Percentiles rank a stretch among this genome's conserved stretches.
phyloP scores from a whole-genome alignment of 2,888 invertebrate genomes.

The Lobophora halterata region DNA sequence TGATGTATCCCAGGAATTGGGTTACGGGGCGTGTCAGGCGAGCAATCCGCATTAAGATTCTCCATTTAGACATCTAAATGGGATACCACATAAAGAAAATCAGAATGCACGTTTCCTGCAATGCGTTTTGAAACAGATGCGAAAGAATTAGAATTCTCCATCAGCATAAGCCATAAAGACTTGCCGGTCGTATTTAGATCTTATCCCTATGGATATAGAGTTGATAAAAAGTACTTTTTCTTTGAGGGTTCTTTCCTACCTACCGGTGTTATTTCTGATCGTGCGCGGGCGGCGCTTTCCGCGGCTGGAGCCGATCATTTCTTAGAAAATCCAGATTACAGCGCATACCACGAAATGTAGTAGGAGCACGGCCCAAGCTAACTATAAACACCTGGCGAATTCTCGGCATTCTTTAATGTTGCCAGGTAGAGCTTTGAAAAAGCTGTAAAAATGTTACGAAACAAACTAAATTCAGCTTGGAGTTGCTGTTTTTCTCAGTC shows the following conservation, averaged over 20 bases:
- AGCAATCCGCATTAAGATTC: slow-evolving; percentile 26
- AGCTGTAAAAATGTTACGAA: too few species aligned
- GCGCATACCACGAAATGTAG: slow-evolving; percentile 41
- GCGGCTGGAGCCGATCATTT: slow-evolving; percentile 49
- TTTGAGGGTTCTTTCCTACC: slow-evolving; percentile 21
- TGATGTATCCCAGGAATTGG: slow-evolving; percentile 33
- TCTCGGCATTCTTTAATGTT: slow-evolving; percentile 9
- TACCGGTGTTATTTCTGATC: slow-evolving; percentile 51
- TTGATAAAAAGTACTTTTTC: slow-evolving; percentile 13
- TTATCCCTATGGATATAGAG: slow-evolving; percentile 17
- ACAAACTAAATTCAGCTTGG: not conserved
- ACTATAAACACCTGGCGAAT: slow-evolving; percentile 25
- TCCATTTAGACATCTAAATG: slow-evolving; percentile 32
- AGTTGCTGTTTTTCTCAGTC: not conserved
- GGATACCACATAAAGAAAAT: slow-evolving; percentile 42
- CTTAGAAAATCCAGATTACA: slow-evolving; percentile 54
- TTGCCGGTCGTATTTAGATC: slow-evolving; percentile 9
- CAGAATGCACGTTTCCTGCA: slow-evolving; percentile 51
- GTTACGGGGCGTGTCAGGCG: slow-evolving; percentile 34
- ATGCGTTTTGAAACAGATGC: slow-evolving; percentile 33
- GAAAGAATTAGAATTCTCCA: slow-evolving; percentile 9
- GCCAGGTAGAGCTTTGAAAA: slow-evolving; percentile 15
- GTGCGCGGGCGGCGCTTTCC: slow-evolving; percentile 42
- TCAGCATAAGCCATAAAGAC: not conserved
- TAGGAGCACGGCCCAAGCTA: slow-evolving; percentile 33